Conservation (phyloP, 2,888 invertebrate species). For the Pterobdella sp. region DNA sequence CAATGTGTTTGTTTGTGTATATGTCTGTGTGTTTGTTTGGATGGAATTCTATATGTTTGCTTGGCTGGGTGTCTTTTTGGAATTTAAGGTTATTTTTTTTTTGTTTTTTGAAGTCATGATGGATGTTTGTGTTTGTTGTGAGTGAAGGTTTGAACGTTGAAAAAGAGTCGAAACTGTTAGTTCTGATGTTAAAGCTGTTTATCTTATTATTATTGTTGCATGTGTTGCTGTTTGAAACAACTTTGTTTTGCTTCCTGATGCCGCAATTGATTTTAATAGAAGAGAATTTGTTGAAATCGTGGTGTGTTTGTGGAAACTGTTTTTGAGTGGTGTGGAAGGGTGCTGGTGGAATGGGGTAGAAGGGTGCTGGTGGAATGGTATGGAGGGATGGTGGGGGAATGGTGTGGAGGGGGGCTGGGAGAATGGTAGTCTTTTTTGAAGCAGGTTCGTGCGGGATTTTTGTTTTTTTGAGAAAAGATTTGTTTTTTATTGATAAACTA, state of each 20-base stretch:
- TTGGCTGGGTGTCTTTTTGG: slow-evolving; percentile 31
- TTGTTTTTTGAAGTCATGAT: not conserved
- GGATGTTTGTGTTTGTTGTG: not conserved
- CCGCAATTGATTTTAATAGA: not conserved
- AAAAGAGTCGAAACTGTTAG: not conserved
- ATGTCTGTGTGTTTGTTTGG: slow-evolving; percentile 8
- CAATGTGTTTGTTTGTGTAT: slow-evolving; percentile 40
- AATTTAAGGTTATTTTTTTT: not conserved
- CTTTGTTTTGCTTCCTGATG: not conserved
- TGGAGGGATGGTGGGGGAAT: too few relatives aligned
- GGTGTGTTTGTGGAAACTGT: not conserved
- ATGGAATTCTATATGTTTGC: slow-evolving; percentile 31
- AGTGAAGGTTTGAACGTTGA: not conserved
- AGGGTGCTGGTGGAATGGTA: too few relatives aligned
- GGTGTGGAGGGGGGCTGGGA: too few relatives aligned
- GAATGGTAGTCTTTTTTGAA: too few relatives aligned
- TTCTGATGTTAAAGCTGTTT: not conserved
- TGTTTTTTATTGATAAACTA: too few relatives aligned
- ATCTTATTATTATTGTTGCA: not conserved
- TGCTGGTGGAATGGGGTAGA: too few relatives aligned
- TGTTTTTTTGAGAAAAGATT: too few relatives aligned
- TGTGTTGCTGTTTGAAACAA: not conserved
- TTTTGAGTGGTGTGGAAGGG: too few relatives aligned
- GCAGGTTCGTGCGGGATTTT: too few relatives aligned
- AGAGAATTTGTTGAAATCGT: not conserved